These are phyloP conservation scores for Macrotrachela quadricornifera DNA, from an alignment of 1,140 invertebrate genomes.

Conservation along the genomic window DNA sequence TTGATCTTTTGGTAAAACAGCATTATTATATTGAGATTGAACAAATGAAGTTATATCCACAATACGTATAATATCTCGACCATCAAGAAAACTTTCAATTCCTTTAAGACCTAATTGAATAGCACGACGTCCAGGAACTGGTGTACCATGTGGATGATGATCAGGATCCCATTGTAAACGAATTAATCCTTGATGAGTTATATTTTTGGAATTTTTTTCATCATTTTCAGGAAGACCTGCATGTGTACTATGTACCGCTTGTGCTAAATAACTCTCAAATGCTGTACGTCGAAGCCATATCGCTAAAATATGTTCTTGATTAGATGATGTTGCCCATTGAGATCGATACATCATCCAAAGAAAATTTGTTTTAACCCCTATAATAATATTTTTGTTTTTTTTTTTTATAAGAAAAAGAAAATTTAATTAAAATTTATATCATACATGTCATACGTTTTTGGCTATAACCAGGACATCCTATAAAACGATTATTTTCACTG, in stretches of 20 bases:
- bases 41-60: no score
- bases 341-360: constrained; percentile 29
- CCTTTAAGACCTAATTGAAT: constrained; percentile 25
- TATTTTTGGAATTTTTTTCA: constrained; percentile 9
- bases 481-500: constrained; percentile 14
- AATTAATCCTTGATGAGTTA: no score
- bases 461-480: no score
- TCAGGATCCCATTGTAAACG: constrained; percentile 28
- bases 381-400: no score
- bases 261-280: constrained; percentile 17
- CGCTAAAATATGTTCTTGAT: constrained; percentile 21
- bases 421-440: neutral
- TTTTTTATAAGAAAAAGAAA: neutral
- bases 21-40: no score
- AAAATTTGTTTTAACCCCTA: constrained; percentile 27
- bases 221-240: constrained; percentile 10
- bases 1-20: no score
- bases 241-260: constrained; percentile 12
- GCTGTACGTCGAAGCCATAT: constrained; percentile 15
- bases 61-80: no score
- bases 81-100: no score
- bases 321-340: constrained; percentile 20
- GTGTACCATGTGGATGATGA: constrained; percentile 16
- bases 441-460: no score
- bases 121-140: constrained; percentile 14